Evolutionary conservation across 2,113 vertebrate genomes (phyloP).

Genomic region (Panthera uncia): DNA sequence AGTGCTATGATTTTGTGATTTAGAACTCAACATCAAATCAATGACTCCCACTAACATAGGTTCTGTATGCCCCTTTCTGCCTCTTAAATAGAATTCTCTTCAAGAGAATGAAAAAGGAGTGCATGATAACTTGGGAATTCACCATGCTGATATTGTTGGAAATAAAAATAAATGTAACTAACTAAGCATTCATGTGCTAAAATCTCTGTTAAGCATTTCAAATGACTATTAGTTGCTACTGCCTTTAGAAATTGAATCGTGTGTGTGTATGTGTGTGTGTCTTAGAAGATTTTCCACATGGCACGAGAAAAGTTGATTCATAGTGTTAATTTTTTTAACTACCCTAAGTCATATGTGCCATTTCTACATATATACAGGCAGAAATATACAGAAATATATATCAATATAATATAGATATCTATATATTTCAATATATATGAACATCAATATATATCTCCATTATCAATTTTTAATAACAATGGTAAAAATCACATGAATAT

Average conservation of each 20-base stretch:
- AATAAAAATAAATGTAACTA: not conserved
- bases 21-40: not conserved
- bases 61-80: not conserved
- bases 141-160: not conserved
- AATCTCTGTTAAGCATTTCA: not conserved
- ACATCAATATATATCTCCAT: not conserved
- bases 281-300: not conserved
- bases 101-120: not conserved
- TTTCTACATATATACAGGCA: not conserved
- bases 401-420: not conserved
- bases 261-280: not conserved
- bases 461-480: slow-evolving; percentile 26
- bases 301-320: not conserved
- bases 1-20: not conserved
- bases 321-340: not conserved
- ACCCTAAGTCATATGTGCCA: not conserved
- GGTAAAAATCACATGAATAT: not conserved
- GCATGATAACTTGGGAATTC: not conserved
- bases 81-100: not conserved
- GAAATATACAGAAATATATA: not conserved
- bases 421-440: not conserved
- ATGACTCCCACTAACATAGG: not conserved
- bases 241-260: slow-evolving; percentile 20
- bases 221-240: not conserved
- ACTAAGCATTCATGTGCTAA: not conserved